Evolutionary conservation across 2,888 invertebrate genomes (phyloP).

Genomic region (Spodoptera picta): DNA sequence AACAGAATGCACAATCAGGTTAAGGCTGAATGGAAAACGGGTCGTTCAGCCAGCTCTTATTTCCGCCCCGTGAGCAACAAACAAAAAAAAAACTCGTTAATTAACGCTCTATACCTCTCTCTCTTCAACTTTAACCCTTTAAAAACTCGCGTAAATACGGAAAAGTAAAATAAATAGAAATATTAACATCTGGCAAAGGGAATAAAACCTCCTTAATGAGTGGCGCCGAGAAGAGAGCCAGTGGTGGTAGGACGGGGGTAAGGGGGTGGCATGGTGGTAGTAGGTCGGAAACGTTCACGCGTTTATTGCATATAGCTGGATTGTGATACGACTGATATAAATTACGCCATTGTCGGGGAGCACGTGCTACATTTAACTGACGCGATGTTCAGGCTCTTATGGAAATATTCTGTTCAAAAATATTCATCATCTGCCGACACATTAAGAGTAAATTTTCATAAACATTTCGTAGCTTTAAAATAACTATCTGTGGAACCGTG

Average conservation of each 20-base stretch:
- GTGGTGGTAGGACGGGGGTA: neutral
- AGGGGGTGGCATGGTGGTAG: constrained; percentile 10
- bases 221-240: constrained; percentile 12
- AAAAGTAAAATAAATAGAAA: constrained; percentile 61
- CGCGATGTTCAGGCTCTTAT: no score
- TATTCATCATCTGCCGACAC: no score
- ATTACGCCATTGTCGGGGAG: constrained; percentile 47
- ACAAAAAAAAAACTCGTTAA: constrained; percentile 57
- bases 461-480: no score
- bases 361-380: constrained; percentile 42
- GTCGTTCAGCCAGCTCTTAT: constrained; percentile 49
- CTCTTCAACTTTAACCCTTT: constrained; percentile 54
- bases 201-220: constrained; percentile 60
- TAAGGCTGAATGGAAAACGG: constrained; percentile 49
- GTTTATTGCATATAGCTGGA: constrained; percentile 52
- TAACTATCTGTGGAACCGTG: no score
- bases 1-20: constrained; percentile 59
- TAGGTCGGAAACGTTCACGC: constrained; percentile 47
- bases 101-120: constrained; percentile 49
- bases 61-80: constrained; percentile 49
- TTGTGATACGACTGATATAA: constrained; percentile 53
- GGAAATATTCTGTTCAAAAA: no score
- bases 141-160: constrained; percentile 58
- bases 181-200: constrained; percentile 60
- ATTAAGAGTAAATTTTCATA: no score